Base-by-base conservation (phyloP, 2,888 invertebrate genomes). In the Synanthedon andrenaeformis region DNA sequence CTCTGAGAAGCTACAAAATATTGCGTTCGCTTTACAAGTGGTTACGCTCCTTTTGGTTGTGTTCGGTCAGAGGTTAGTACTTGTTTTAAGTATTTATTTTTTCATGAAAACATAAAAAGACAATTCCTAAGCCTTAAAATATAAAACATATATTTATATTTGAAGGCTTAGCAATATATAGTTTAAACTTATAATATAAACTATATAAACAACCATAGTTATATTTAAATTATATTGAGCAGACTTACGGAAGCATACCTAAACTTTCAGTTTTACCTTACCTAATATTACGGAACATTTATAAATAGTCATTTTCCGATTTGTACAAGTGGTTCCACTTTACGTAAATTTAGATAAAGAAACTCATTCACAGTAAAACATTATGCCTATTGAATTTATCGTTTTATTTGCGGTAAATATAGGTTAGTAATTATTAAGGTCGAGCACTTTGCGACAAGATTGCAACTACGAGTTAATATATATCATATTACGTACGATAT, bases 341-440 rank as follows among this genome's bases (percentile, higher is more conserved):
- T 13, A 45, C 45, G 45, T 45, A n/a, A 45, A 45, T 45, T 49
- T 49, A 49, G 49, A 49, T 49, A 49, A 49, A 17, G 23, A 49
- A 49, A 19, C 17, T 35, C 23, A 49, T 49, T 49, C 49, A 13
- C 14, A 49, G 11, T 49, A 49, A 49, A 49, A 49, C 49, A 49
- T 49, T 19, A 14, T 45, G 50, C 63, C 69, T 74, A 77, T 76
- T 72, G 70, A 67, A 70, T 72, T 78, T 79, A 80, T 82, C 80
- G 69, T 69, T 69, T 70, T 69, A 69, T 73, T 65, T 71, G 70
- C 69, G 67, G 64, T 67, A 67, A 67, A 80, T 75, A 66, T 82
- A 71, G 79, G 81, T 79, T 78, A 80, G 74, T 73, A 65, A 72
- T 70, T 76, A 82, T 81, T 76, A 74, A 69, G 83, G 82, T 77